Base-by-base conservation (phyloP, 1,140 invertebrate genomes). In the Ruditapes philippinarum region DNA sequence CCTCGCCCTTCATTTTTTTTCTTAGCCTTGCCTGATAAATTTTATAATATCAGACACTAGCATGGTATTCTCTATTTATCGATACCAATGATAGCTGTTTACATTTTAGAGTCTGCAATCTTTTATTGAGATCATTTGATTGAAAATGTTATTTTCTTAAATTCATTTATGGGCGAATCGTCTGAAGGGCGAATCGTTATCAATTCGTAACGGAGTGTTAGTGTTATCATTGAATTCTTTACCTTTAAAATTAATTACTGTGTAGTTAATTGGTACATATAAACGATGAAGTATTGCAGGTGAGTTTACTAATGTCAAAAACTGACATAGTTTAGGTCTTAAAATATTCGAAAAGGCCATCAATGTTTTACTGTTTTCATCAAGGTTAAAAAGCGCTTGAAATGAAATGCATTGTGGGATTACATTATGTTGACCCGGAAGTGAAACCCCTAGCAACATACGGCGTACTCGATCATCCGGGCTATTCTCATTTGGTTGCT, bases 381-480 rank as follows among this genome's bases (percentile, higher is more conserved):
- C 25, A 1, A 25, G 11, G 12, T 78, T 28, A 86, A 5, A 28
- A 60, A 74, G 33, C 84, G 70, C 73, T 86, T 62, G 25, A 33
- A 19, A 40, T 62, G 38, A 40, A 70, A 0, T 88, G 85, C 62
- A 88, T 88, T 88, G 74, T 88, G 85, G 85, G 85, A 25, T 51
- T n/a, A 40, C 9, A 33, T 86, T 1, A 4, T 19, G 4, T 9
- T 70, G 28, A 88, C 57, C 70, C 88, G 88, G 88, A 89, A 89
- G 80, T 89, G 88, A 83, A 65, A 60, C 80, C 54, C 33, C 36
- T 78, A 65, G 70, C 70, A 89, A 82, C 79, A 3, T 25, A 40
- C 65, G n/a, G 33, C n/a, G 40, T 79, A 60, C 80, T 51, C 57
- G 68, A 76, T 74, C 88, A 89, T 89, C 88, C 88, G 88, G 88